Percentiles rank a stretch among this genome's conserved stretches.
Conservation (phyloP, 1,140 invertebrate genomes). For the Magallana gigas region DNA sequence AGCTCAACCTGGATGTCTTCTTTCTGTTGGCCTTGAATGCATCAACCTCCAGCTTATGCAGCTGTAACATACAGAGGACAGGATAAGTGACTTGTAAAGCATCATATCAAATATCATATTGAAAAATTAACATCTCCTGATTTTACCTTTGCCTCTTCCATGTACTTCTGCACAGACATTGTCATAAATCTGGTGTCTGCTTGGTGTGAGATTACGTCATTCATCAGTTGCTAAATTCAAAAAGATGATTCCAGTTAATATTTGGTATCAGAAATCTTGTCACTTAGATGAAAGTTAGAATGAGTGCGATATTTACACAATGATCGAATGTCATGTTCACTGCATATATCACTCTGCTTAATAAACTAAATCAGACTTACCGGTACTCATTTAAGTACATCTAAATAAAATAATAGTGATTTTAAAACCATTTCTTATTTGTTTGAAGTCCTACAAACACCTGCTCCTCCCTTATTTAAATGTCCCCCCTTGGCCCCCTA, state of each 20-base stretch:
- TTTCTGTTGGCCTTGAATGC: slow-evolving; percentile 74
- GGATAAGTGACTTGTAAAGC: neutral
- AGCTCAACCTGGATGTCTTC: slow-evolving; percentile 69
- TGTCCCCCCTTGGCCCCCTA: slow-evolving; percentile 27
- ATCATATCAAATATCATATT: too few species aligned
- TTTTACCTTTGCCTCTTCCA: slow-evolving; percentile 91
- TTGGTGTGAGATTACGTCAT: slow-evolving; percentile 96
- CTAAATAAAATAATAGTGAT: too few species aligned
- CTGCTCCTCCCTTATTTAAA: too few species aligned
- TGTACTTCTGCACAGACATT: slow-evolving; percentile 96
- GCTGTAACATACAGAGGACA: slow-evolving; percentile 59
- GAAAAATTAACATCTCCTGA: neutral
- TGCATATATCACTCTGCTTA: too few species aligned
- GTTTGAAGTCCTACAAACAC: too few species aligned
- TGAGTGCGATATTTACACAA: too few species aligned
- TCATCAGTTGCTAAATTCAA: slow-evolving; percentile 86
- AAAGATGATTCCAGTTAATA: neutral
- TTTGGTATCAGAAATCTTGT: neutral
- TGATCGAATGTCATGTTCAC: too few species aligned
- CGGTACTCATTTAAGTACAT: too few species aligned
- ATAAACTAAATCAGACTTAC: too few species aligned
- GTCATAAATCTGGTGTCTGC: slow-evolving; percentile 96
- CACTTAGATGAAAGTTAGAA: neutral
- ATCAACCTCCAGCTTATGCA: slow-evolving; percentile 74
- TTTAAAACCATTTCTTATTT: too few species aligned